A percentile compares a stretch with the other conserved stretches of the same genome.
Evolutionary conservation across 2,113 vertebrate species (phyloP).

Genomic region (Centrocercus urophasianus): DNA sequence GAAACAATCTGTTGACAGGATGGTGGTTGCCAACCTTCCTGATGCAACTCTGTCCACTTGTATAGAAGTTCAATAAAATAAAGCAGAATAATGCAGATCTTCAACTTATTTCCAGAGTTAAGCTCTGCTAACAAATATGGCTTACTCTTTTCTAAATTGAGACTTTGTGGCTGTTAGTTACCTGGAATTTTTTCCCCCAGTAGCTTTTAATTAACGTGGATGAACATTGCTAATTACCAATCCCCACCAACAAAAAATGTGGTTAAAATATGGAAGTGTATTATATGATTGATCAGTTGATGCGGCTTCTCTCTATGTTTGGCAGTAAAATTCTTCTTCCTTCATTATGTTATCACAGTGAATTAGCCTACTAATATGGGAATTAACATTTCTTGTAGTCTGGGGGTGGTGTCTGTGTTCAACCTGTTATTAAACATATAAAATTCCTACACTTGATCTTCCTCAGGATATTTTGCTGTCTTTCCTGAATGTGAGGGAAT

Average conservation of each 20-base stretch:
- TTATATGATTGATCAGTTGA: background rate
- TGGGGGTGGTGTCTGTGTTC: background rate
- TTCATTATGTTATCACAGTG: background rate
- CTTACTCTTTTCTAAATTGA: background rate
- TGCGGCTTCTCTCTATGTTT: background rate
- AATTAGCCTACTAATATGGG: background rate
- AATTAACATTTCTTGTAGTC: background rate
- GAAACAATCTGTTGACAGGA: fast-evolving
- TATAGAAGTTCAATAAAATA: background rate
- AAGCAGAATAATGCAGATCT: background rate
- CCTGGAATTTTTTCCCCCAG: background rate
- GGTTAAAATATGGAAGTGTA: background rate
- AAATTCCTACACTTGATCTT: background rate
- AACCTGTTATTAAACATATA: background rate
- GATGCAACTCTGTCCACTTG: background rate
- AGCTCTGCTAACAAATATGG: background rate
- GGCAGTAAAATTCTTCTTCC: background rate
- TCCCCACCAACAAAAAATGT: background rate
- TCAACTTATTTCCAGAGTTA: background rate
- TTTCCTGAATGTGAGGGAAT: background rate
- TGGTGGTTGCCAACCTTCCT: background rate
- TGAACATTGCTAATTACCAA: background rate
- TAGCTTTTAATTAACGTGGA: background rate
- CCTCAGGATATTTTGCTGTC: background rate
- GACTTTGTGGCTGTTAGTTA: background rate